These are phyloP conservation scores for Bilobella aurantiaca DNA, from an alignment of 1,140 invertebrate genomes.

Conservation along the genomic window DNA sequence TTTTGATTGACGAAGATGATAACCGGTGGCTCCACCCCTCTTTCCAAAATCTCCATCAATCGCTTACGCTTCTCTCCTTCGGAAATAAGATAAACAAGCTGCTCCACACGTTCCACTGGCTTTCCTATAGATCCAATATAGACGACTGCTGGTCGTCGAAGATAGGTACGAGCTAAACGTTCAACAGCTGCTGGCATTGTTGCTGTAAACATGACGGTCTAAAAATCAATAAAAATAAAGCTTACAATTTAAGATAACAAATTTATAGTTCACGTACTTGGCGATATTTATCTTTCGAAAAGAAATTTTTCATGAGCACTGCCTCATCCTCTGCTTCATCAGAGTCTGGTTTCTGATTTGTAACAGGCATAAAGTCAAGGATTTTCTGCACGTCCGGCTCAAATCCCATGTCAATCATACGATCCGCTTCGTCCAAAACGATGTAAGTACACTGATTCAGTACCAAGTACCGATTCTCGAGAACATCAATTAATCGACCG, in stretches of 20 bases:
- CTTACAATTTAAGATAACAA: background rate
- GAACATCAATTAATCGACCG: conserved; percentile 95
- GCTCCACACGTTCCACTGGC: conserved; percentile 94
- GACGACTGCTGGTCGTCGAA: conserved; percentile 90
- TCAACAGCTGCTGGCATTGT: conserved; percentile 99
- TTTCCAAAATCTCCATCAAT: conserved; percentile 71
- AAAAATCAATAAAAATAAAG: conserved; percentile 33
- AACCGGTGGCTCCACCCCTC: conserved; percentile 86
- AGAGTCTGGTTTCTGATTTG: conserved; percentile 95
- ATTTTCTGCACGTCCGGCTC: conserved; percentile 85
- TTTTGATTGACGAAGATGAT: conserved; percentile 99
- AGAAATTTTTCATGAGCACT: conserved; percentile 84
- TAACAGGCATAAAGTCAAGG: conserved; percentile 94
- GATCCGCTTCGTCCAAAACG: conserved; percentile 88
- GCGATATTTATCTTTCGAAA: conserved; percentile 93
- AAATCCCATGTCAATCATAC: conserved; percentile 77
- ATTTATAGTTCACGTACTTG: conserved; percentile 47
- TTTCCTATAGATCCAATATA: conserved; percentile 98
- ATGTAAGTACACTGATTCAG: conserved; percentile 90
- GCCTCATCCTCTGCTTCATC: conserved; percentile 96
- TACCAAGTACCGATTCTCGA: conserved; percentile 96
- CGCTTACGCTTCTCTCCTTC: conserved; percentile 89
- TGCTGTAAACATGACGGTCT: conserved; percentile 99
- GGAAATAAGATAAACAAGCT: conserved; percentile 89
- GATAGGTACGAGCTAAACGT: conserved; percentile 83